These are phyloP conservation scores for Panonychus citri DNA, from an alignment of 1,140 invertebrate species.

Conservation along the genomic window DNA sequence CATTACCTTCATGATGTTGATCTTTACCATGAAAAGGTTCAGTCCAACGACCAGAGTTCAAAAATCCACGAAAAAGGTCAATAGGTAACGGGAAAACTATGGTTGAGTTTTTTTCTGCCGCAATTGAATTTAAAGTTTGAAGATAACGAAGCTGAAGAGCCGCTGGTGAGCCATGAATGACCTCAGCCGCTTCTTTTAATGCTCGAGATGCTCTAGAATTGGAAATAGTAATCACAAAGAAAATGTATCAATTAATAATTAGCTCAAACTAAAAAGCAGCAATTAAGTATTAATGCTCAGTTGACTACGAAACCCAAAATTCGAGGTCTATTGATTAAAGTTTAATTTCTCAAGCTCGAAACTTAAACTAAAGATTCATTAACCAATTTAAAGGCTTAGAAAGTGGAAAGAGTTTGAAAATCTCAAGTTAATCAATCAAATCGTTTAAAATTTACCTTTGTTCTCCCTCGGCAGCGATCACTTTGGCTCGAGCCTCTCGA, in stretches of 20 bases:
- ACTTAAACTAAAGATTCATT: too few species aligned
- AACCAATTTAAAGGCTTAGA: too few species aligned
- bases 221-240: neutral
- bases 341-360: too few species aligned
- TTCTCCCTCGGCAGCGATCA: slow-evolving; percentile 39
- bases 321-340: slow-evolving; percentile 46
- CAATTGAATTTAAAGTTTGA: slow-evolving; percentile 22
- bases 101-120: slow-evolving; percentile 25
- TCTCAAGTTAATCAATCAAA: too few species aligned
- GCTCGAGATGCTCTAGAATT: slow-evolving; percentile 43
- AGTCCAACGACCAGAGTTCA: neutral
- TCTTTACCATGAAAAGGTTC: neutral
- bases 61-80: slow-evolving; percentile 5
- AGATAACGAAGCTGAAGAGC: slow-evolving; percentile 32
- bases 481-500: slow-evolving; percentile 23
- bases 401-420: too few species aligned
- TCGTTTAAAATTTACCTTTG: slow-evolving; percentile 37
- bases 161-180: slow-evolving; percentile 35
- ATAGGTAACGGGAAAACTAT: slow-evolving; percentile 22
- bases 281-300: slow-evolving; percentile 18
- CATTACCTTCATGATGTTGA: neutral
- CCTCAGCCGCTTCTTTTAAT: slow-evolving; percentile 66
- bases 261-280: neutral
- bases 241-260: neutral
- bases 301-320: slow-evolving; percentile 75